These are phyloP conservation scores for Gavia stellata DNA, from an alignment of 2,113 vertebrate species.

Conservation along the genomic window DNA sequence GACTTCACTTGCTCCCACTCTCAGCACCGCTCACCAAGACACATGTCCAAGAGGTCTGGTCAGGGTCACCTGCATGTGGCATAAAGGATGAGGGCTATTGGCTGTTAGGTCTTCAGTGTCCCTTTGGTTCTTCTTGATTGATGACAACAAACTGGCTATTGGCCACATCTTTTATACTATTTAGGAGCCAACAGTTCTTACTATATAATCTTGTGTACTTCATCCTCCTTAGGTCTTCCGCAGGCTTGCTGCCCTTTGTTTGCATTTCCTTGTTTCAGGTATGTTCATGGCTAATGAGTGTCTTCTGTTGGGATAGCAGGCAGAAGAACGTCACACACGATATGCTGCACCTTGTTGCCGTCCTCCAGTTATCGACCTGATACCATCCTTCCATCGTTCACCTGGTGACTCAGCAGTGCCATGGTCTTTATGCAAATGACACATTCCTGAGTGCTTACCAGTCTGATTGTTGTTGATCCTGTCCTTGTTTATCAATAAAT, in stretches of 20 bases:
- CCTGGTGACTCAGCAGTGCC: not conserved
- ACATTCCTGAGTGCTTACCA: slow-evolving; percentile 10
- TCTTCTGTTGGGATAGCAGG: not conserved
- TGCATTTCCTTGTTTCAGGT: not conserved
- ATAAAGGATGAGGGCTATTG: not conserved
- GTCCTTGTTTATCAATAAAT: not conserved
- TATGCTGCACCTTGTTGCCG: not conserved
- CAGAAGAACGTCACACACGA: not conserved
- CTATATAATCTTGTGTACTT: not conserved
- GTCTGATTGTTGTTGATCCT: not conserved
- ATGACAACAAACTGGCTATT: not conserved
- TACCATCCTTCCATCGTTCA: not conserved
- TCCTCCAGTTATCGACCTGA: not conserved
- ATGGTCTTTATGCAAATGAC: not conserved
- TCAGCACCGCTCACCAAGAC: not conserved
- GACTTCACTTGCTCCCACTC: not conserved
- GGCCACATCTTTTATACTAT: not conserved
- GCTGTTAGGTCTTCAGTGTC: not conserved
- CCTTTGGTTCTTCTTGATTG: not conserved
- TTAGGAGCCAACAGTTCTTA: not conserved
- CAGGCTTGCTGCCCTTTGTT: not conserved
- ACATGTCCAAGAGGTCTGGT: not conserved
- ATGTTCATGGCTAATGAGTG: not conserved
- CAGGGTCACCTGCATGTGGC: not conserved
- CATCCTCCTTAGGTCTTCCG: not conserved